Conservation (phyloP, 2,888 invertebrate species). For the Torymus auratus region DNA sequence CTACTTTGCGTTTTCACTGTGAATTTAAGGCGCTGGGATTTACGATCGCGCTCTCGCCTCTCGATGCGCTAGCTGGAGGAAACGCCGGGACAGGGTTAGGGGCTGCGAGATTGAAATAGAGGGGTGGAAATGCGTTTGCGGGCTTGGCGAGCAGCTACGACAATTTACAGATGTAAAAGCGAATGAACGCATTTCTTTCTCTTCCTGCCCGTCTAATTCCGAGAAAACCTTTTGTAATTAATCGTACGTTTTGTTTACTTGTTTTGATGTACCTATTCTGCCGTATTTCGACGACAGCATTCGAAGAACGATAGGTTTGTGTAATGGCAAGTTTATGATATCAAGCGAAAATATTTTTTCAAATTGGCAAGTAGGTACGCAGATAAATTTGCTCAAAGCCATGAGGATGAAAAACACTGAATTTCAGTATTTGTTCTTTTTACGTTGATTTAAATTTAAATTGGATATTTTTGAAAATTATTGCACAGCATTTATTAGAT, state of each 20-base stretch:
- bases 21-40: slow-evolving; percentile 51
- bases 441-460: too few species aligned
- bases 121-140: slow-evolving; percentile 19
- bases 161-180: slow-evolving; percentile 37
- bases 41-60: slow-evolving; percentile 33
- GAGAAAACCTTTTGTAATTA: slow-evolving; percentile 2
- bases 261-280: neutral
- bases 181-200: slow-evolving; percentile 14
- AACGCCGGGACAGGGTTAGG: neutral
- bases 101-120: slow-evolving; percentile 30
- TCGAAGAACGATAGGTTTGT: neutral
- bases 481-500: too few species aligned
- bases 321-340: neutral
- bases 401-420: too few species aligned
- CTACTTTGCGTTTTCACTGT: slow-evolving; percentile 17
- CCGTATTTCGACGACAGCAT: slow-evolving; percentile 17
- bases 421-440: too few species aligned
- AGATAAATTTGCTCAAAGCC: too few species aligned
- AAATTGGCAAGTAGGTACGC: too few species aligned
- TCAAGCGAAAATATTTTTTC: too few species aligned
- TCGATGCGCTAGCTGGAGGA: neutral
- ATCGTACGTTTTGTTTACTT: slow-evolving; percentile 18
- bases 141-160: neutral
- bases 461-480: too few species aligned
- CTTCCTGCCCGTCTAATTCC: slow-evolving; percentile 22